Evolutionary conservation across 30 jellyfish, hydroid and myxozoan species (phyloP).

Genomic region (Aurelia coerulea): DNA sequence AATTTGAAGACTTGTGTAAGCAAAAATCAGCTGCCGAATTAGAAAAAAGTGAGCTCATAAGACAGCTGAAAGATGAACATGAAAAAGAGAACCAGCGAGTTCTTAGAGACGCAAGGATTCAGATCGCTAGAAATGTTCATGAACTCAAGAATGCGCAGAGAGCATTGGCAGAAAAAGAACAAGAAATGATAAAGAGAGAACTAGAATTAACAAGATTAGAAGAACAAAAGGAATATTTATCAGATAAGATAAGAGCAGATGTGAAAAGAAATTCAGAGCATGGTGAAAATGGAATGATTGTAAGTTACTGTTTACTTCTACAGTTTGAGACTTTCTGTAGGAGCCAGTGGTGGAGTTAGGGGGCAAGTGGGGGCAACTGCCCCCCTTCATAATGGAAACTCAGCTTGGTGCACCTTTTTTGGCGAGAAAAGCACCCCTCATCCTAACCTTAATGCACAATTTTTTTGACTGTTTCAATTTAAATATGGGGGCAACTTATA

Average conservation of each 20-base stretch:
- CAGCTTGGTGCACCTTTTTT: too few relatives aligned
- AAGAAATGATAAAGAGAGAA: slow-evolving; percentile 60
- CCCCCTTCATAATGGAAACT: too few relatives aligned
- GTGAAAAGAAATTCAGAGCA: slow-evolving; percentile 25
- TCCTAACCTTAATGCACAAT: too few relatives aligned
- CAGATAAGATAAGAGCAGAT: slow-evolving; percentile 43
- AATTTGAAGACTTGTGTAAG: slow-evolving; percentile 60
- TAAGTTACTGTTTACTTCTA: neutral
- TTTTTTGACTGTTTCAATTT: too few relatives aligned
- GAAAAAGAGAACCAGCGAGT: slow-evolving; percentile 85
- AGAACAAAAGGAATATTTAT: slow-evolving; percentile 67
- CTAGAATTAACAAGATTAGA: slow-evolving; percentile 47
- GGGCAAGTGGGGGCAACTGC: too few relatives aligned
- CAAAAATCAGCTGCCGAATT: slow-evolving; percentile 60
- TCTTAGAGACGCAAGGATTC: slow-evolving; percentile 82
- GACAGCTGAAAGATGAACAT: slow-evolving; percentile 78
- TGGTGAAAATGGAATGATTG: slow-evolving; percentile 14
- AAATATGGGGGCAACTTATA: too few relatives aligned
- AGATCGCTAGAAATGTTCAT: slow-evolving; percentile 72
- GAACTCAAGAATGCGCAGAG: slow-evolving; percentile 78
- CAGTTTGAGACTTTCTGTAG: too few relatives aligned
- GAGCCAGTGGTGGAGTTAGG: too few relatives aligned
- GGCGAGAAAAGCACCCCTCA: too few relatives aligned
- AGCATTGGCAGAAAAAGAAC: slow-evolving; percentile 79
- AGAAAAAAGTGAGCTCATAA: slow-evolving; percentile 76